These are phyloP conservation scores for Petromus typicus DNA, from an alignment of 2,113 vertebrate species.

Conservation along the genomic window DNA sequence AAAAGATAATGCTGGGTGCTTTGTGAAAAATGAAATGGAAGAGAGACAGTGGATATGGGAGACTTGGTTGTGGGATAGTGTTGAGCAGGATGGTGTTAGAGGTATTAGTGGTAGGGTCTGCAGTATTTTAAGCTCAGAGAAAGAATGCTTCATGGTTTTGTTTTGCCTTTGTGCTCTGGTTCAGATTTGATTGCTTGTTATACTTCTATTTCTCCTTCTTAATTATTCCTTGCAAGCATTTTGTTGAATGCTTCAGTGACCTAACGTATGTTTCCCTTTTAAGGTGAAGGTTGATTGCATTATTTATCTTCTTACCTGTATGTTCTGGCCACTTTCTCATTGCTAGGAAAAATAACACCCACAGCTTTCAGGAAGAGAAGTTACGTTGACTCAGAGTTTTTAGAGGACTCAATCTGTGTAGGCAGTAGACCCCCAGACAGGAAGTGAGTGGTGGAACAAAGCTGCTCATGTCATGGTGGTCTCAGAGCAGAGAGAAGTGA, in stretches of 20 bases:
- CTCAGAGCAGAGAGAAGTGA: background rate
- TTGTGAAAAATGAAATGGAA: background rate
- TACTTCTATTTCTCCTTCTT: background rate
- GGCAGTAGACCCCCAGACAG: background rate
- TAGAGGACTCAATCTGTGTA: background rate
- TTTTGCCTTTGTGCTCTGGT: slow-evolving; percentile 40
- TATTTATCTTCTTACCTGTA: background rate
- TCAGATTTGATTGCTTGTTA: background rate
- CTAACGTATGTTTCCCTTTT: background rate
- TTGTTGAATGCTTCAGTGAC: background rate
- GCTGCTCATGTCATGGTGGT: background rate
- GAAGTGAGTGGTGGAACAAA: background rate
- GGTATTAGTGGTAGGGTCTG: background rate
- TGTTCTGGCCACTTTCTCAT: background rate
- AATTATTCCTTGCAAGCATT: background rate
- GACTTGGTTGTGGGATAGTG: background rate
- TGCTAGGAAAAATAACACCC: background rate
- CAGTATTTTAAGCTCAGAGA: background rate
- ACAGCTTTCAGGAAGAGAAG: background rate
- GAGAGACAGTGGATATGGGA: background rate
- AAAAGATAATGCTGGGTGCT: background rate
- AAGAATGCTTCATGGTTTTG: background rate
- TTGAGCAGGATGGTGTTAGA: background rate
- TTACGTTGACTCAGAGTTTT: background rate
- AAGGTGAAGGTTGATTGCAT: background rate